Conservation (phyloP, 2,113 vertebrate species). For the Aegypius monachus region DNA sequence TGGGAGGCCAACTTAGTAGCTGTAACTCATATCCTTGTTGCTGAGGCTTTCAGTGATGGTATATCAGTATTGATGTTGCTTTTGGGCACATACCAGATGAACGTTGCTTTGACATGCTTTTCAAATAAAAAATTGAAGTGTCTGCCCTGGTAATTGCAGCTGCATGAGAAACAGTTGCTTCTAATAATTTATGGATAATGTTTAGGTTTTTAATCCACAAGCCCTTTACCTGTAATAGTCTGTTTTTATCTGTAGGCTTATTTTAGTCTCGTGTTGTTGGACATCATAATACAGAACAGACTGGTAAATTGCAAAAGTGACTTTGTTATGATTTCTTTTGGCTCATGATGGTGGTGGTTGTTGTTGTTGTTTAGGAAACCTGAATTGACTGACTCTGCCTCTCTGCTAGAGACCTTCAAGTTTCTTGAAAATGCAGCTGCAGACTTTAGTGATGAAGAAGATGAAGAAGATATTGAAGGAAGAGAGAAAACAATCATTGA, state of each 20-base stretch:
- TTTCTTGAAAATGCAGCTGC: constrained; percentile 91
- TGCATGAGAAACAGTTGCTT: neutral
- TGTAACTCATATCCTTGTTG: neutral
- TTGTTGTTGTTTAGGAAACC: constrained; percentile 82
- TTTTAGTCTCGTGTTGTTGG: neutral
- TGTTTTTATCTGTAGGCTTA: neutral
- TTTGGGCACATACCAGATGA: neutral
- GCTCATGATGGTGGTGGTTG: neutral
- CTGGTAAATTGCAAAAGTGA: neutral
- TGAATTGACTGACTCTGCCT: constrained; percentile 87
- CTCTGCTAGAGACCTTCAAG: constrained; percentile 90
- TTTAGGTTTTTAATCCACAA: neutral
- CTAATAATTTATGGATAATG: neutral
- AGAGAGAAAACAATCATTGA: constrained; percentile 87
- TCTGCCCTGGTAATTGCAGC: neutral
- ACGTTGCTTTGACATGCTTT: neutral
- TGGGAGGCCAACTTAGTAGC: neutral
- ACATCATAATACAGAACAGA: neutral
- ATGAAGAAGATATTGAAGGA: constrained; percentile 92
- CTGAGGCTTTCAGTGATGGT: neutral
- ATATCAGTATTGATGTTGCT: neutral
- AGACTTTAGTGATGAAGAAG: constrained; percentile 95
- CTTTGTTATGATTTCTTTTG: neutral
- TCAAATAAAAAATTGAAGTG: neutral
- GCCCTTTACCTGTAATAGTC: neutral